Evolutionary conservation across 1,140 invertebrate genomes (phyloP).

Genomic region (Zaprionus capensis): DNA sequence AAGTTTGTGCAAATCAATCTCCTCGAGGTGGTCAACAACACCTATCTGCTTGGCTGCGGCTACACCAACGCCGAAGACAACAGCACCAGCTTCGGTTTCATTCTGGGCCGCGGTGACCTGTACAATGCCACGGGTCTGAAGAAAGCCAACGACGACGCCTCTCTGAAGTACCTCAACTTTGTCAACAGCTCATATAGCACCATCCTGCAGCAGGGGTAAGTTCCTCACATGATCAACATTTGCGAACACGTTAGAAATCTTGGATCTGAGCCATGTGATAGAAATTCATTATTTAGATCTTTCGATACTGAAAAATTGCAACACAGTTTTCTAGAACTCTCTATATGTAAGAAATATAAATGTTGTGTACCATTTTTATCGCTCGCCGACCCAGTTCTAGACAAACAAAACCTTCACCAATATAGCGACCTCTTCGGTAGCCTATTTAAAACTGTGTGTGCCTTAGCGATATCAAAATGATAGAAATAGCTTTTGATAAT

Average conservation of each 20-base stretch:
- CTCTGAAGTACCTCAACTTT: slow-evolving; percentile 30
- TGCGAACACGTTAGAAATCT: background rate
- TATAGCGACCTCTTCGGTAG: background rate
- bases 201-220: slow-evolving; percentile 52
- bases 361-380: background rate
- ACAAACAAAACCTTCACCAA: background rate
- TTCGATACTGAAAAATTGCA: background rate
- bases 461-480: background rate
- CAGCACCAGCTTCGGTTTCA: slow-evolving; percentile 47
- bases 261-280: too few species aligned
- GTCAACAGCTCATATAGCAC: slow-evolving; percentile 9
- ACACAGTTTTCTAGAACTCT: background rate
- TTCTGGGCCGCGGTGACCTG: slow-evolving; percentile 20
- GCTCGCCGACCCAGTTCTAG: background rate
- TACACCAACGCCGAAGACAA: slow-evolving; percentile 32
- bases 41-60: slow-evolving; percentile 52
- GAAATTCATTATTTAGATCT: background rate
- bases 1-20: slow-evolving; percentile 39
- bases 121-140: background rate
- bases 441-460: background rate
- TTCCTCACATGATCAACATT: background rate
- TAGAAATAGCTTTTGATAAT: background rate
- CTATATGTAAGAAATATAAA: background rate
- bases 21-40: slow-evolving; percentile 30
- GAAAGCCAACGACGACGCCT: slow-evolving; percentile 36